phyloP scores from a whole-genome alignment of 2,888 invertebrate species.

The Cyrtodaria siliqua region DNA sequence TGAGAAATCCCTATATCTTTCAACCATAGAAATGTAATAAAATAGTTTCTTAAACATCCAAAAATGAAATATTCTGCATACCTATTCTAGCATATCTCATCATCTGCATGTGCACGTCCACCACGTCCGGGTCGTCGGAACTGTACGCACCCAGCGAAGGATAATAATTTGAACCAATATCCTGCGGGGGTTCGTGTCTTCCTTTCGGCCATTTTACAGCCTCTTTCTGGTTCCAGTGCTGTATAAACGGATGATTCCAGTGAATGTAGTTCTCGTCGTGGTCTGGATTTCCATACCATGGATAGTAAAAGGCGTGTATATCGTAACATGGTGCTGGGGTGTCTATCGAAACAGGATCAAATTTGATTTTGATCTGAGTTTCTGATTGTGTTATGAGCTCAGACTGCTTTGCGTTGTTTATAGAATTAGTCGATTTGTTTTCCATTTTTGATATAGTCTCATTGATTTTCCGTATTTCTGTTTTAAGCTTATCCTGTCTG shows the following conservation, averaged over 20 bases:
- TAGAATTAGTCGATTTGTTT: background rate
- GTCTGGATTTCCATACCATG: slow-evolving; percentile 85
- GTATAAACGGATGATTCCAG: slow-evolving; percentile 85
- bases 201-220: slow-evolving; percentile 87
- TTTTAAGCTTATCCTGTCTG: slow-evolving; percentile 16
- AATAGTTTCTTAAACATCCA: no score
- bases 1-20: no score
- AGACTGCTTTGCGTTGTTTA: no score
- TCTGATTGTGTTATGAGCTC: no score
- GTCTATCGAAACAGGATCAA: no score
- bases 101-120: slow-evolving; percentile 89
- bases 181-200: slow-evolving; percentile 87
- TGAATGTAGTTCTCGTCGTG: slow-evolving; percentile 83
- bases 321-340: slow-evolving; percentile 72
- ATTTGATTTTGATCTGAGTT: no score
- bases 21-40: no score
- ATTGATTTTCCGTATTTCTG: slow-evolving; percentile 21
- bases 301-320: slow-evolving; percentile 86
- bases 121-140: slow-evolving; percentile 87
- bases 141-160: slow-evolving; percentile 88
- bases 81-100: slow-evolving; percentile 88
- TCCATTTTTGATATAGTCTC: slow-evolving; percentile 11
- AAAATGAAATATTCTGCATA: no score
- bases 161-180: slow-evolving; percentile 88
- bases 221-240: slow-evolving; percentile 84